These are phyloP conservation scores for Lasioglossum morio DNA, from an alignment of 2,888 invertebrate species.

Conservation along the genomic window DNA sequence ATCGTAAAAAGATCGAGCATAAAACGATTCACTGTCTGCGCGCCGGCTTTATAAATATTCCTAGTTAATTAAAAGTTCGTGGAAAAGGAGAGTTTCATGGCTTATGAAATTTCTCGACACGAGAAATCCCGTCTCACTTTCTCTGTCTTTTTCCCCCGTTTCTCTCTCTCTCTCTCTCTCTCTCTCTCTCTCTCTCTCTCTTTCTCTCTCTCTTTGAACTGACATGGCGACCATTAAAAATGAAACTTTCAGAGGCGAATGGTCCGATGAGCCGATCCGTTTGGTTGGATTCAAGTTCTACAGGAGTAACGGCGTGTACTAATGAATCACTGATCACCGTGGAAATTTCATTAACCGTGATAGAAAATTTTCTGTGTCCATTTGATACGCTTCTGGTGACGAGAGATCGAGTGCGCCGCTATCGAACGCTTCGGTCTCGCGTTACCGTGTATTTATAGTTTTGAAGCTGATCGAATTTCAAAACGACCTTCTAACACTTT, in stretches of 20 bases:
- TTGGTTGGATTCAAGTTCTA: not conserved
- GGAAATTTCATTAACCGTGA: constrained; percentile 4
- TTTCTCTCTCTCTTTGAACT: not conserved
- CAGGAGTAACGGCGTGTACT: not conserved
- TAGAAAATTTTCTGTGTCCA: not conserved
- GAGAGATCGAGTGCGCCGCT: not conserved
- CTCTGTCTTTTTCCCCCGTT: not conserved
- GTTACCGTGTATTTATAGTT: not conserved
- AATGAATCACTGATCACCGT: constrained; percentile 7
- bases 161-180: not conserved
- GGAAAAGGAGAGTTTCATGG: constrained; percentile 16
- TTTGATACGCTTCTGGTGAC: not conserved
- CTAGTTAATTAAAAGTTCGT: constrained; percentile 32
- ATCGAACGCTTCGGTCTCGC: not conserved
- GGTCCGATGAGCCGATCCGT: constrained; percentile 5
- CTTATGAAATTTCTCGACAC: constrained; percentile 31
- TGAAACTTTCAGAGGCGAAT: not conserved
- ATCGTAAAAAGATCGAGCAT: constrained; percentile 18
- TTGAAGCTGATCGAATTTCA: not conserved
- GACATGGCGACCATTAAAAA: constrained; percentile 7
- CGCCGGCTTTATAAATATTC: constrained; percentile 7
- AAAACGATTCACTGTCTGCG: not conserved
- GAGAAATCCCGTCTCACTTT: constrained; percentile 1
- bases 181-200: not conserved
- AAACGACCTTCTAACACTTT: not conserved